Base-by-base conservation (phyloP, 92 coral and sea anemone species). In the Diadumene lineata region DNA sequence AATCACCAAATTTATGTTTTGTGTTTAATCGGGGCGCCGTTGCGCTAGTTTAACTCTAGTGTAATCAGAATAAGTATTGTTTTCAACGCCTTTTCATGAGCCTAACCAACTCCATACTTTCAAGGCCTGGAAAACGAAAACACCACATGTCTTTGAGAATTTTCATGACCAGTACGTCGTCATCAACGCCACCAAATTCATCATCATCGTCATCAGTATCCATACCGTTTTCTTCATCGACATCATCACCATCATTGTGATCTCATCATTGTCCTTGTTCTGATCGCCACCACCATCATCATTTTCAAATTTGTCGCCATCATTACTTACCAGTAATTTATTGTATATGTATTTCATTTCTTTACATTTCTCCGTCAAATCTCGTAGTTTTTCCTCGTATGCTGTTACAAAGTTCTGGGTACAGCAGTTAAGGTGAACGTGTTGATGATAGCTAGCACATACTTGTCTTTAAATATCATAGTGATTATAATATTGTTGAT, bases 321-420 rank as follows among this genome's bases (percentile, higher is more conserved):
- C 21, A 13, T 7, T 11, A 70, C 97, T 74, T 73, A 92, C 98
- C 98, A 94, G 80, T 34, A 94, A 67, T 66, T 87, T 94, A 63
- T 68, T 80, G 70, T 84, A 94, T 25, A 85, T 87, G 62, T 92
- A 87, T 66, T 94, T 94, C 97, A 94, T 94, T 43, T 88, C 74
- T 48, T 89, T 90, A 70, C 98, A 92, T 64, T 90, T 86, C 19
- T 84, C 92, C 53, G 88, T 80, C 77, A 94, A 69, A 11, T 85
- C 94, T 60, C 83, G 63, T 22, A 94, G 85, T 70, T 92, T 94
- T 34, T 80, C 68, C 68, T 94, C 98, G 68, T 94, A 94, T 58
- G 88, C 97, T 53, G 46, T 72, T 32, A 92, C 92, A 92, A 94
- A 94, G 53, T 17, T 31, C 98, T 94, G 66, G 22, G 50, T 6